These are phyloP conservation scores for Drosophila mojavensis DNA, from an alignment of 1,140 invertebrate genomes.

Conservation along the genomic window DNA sequence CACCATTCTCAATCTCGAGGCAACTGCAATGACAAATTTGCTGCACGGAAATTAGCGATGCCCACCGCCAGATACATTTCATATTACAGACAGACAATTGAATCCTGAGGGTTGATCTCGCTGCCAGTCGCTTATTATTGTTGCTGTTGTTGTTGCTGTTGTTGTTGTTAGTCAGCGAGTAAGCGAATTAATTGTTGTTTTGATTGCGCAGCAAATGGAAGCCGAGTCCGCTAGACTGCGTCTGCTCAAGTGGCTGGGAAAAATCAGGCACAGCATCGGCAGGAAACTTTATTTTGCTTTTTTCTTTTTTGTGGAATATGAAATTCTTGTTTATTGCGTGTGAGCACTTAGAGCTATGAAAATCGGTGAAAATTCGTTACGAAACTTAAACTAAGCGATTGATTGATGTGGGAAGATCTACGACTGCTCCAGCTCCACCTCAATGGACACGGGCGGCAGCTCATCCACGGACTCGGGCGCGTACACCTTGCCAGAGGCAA, in stretches of 20 bases:
- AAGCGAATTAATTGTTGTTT: slow-evolving; percentile 80
- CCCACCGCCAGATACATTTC: slow-evolving; percentile 75
- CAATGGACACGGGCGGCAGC: slow-evolving; percentile 59
- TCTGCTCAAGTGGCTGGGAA: slow-evolving; percentile 68
- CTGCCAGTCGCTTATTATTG: background rate
- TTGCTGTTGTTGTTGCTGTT: slow-evolving; percentile 17
- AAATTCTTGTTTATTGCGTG: slow-evolving; percentile 58
- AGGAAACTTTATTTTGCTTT: background rate
- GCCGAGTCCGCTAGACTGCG: slow-evolving; percentile 1
- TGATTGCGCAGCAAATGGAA: slow-evolving; percentile 66
- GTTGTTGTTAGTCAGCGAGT: slow-evolving; percentile 42
- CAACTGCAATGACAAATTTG: slow-evolving; percentile 75
- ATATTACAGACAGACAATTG: slow-evolving; percentile 80
- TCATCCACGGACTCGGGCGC: slow-evolving; percentile 83
- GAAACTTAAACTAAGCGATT: slow-evolving; percentile 59
- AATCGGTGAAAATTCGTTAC: slow-evolving; percentile 75
- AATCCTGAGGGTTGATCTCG: slow-evolving; percentile 62
- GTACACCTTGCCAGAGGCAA: slow-evolving; percentile 87
- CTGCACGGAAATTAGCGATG: slow-evolving; percentile 78
- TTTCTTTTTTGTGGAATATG: slow-evolving; percentile 45
- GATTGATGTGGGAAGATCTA: slow-evolving; percentile 28
- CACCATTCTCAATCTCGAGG: background rate
- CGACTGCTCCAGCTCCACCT: slow-evolving; percentile 72
- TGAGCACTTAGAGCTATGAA: slow-evolving; percentile 39
- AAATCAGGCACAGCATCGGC: slow-evolving; percentile 30